Percentiles rank a stretch among this genome's conserved stretches.
phyloP scores from a whole-genome alignment of 2,888 invertebrate genomes.

The Clusia tigrina region DNA sequence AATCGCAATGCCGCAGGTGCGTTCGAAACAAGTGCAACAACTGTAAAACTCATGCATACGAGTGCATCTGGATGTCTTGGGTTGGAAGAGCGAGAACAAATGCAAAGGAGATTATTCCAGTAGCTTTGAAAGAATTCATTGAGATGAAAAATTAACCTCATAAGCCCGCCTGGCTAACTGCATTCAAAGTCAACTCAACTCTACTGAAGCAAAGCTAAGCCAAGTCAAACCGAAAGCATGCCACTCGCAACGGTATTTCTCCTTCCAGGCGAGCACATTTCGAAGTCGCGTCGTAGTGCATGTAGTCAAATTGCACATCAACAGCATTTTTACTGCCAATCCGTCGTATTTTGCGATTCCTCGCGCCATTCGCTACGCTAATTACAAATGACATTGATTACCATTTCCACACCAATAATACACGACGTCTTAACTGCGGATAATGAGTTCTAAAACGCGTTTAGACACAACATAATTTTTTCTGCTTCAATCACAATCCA shows the following conservation, averaged over 20 bases:
- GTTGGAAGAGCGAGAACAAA: background rate
- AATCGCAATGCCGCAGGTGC: slow-evolving; percentile 34
- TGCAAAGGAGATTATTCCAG: slow-evolving; percentile 23
- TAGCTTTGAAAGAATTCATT: slow-evolving; percentile 22
- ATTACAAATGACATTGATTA: slow-evolving; percentile 53
- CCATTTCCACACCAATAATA: slow-evolving; percentile 44
- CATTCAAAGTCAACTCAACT: too few species aligned
- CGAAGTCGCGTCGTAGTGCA: background rate
- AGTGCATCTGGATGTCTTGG: background rate
- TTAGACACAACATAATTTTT: slow-evolving; percentile 48
- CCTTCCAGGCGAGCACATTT: background rate
- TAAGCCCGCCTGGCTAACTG: too few species aligned
- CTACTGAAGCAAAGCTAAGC: too few species aligned
- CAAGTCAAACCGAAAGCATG: too few species aligned
- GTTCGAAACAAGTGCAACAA: slow-evolving; percentile 25
- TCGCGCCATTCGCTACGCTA: slow-evolving; percentile 24
- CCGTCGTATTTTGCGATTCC: background rate
- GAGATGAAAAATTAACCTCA: slow-evolving; percentile 28
- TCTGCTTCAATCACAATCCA: background rate
- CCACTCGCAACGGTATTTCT: slow-evolving; percentile 18
- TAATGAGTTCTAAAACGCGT: slow-evolving; percentile 42
- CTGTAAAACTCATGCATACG: slow-evolving; percentile 30
- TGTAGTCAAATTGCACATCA: background rate
- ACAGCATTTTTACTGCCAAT: background rate
- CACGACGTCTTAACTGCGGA: slow-evolving; percentile 47